A percentile compares a stretch with the other conserved stretches of the same genome.
These are phyloP conservation scores for Centropus bengalensis DNA, from an alignment of 2,113 vertebrate species.

Conservation along the genomic window DNA sequence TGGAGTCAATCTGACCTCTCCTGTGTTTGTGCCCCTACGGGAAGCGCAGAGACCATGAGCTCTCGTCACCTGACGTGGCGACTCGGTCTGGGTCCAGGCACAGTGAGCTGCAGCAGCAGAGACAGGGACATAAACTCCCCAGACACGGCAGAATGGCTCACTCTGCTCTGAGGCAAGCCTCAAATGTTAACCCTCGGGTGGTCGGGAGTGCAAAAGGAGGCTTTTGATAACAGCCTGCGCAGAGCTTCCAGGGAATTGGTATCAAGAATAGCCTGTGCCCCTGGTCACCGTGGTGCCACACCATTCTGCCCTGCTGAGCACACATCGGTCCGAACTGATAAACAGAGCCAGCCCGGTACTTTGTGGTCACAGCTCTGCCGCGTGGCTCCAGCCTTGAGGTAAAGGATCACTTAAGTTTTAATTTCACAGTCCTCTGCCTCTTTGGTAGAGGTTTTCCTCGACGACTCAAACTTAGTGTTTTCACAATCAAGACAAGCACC, in stretches of 20 bases:
- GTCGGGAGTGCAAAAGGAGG: background rate
- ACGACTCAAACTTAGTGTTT: slow-evolving; percentile 4
- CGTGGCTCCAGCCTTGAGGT: background rate
- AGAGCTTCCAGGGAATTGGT: background rate
- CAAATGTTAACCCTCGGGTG: background rate
- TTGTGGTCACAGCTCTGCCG: background rate
- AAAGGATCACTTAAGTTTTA: background rate
- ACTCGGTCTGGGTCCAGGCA: accelerated
- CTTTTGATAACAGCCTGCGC: background rate
- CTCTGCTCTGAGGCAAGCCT: background rate
- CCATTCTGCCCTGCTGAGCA: background rate
- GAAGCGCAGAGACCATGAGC: background rate
- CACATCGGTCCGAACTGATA: background rate
- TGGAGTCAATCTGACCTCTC: background rate
- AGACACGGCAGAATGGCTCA: background rate
- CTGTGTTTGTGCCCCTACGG: background rate
- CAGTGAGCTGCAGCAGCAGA: background rate
- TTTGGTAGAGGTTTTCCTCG: background rate
- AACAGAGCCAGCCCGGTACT: background rate
- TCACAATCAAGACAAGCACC: slow-evolving; percentile 19
- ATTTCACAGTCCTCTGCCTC: background rate
- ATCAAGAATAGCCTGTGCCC: background rate
- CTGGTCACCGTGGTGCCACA: background rate
- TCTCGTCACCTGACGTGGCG: background rate
- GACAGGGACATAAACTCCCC: background rate